phyloP scores from a whole-genome alignment of 2,797 vertebrate genomes.

The Synaphobranchus kaupii region DNA sequence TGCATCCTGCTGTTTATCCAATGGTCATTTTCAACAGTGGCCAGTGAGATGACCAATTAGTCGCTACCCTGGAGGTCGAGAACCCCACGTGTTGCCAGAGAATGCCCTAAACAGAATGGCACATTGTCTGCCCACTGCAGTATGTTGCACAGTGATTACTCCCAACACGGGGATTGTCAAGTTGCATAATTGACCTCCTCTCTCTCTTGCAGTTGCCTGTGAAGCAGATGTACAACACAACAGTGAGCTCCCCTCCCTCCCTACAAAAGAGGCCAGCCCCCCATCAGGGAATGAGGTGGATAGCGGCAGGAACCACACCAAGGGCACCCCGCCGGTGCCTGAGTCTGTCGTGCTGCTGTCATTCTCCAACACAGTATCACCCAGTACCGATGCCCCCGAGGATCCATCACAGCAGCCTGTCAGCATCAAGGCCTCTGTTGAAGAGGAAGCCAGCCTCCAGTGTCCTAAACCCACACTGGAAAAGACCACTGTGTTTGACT shows the following conservation, averaged over 20 bases:
- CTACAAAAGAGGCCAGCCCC: constrained; percentile 58
- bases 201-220: constrained; percentile 50
- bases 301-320: constrained; percentile 59
- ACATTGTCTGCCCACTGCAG: constrained; percentile 9
- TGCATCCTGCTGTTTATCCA: background rate
- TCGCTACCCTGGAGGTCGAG: background rate
- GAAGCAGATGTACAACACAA: constrained; percentile 58
- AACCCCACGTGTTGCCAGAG: background rate
- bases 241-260: constrained; percentile 51
- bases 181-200: constrained; percentile 17
- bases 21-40: background rate
- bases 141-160: background rate
- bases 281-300: constrained; percentile 40
- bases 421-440: constrained; percentile 42
- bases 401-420: constrained; percentile 48
- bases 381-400: constrained; percentile 57
- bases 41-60: background rate
- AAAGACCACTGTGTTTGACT: constrained; percentile 23
- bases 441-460: constrained; percentile 57
- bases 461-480: constrained; percentile 27
- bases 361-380: constrained; percentile 69
- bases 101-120: background rate
- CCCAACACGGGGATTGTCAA: background rate
- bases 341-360: constrained; percentile 62
- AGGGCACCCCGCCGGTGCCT: constrained; percentile 65